Evolutionary conservation across 1,140 invertebrate genomes (phyloP), one percentile per base, ranked within the genome.

Genomic region (Drosophila sulfurigaster): DNA sequence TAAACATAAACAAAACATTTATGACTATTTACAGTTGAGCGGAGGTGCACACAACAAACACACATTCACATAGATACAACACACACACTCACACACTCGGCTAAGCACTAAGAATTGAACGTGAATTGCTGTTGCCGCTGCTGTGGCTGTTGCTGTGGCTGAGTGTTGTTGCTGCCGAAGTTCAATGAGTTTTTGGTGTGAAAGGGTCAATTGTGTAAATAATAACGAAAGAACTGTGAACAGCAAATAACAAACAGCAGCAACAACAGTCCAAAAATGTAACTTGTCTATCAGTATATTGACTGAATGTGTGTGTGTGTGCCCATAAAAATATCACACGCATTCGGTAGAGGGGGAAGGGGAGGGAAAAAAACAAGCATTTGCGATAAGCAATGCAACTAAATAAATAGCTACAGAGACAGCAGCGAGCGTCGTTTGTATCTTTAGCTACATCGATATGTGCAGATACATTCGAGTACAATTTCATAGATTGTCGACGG

Each of bases 1-100:
- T 89, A 89, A 88, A 89, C 85, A 87, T 87, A 88, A 88, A 88
- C 85, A 88, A 88, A 88, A 88, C 85, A 89, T 88, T 88, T 88
- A 88, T 88, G 85, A 88, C 85, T 88, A 89, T 88, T 88, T 88
- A 88, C 85, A 89, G 85, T 88, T 88, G 74, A 80, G 78, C 80
- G 62, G 64, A 88, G 77, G 67, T 75, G 25, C 48, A 46, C 68
- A 65, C 45, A 62, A 59, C 62, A 72, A 16, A 68, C 20, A 74
- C 79, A 70, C 54, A 70, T 10, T 2, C 11, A 60, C 56, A 64
- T 30, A 16, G 7, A 32, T 11, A 72, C 41, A 13, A 41, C 32
- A 68, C 38, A 13, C 11, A 25, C 13, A 72, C 41, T 43, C 32
- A 41, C 43, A 68, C 48, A 71, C 15, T 25, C 28, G 45, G n/a